These are phyloP conservation scores for Eciton burchellii DNA, from an alignment of 1,140 invertebrate species.

Conservation along the genomic window DNA sequence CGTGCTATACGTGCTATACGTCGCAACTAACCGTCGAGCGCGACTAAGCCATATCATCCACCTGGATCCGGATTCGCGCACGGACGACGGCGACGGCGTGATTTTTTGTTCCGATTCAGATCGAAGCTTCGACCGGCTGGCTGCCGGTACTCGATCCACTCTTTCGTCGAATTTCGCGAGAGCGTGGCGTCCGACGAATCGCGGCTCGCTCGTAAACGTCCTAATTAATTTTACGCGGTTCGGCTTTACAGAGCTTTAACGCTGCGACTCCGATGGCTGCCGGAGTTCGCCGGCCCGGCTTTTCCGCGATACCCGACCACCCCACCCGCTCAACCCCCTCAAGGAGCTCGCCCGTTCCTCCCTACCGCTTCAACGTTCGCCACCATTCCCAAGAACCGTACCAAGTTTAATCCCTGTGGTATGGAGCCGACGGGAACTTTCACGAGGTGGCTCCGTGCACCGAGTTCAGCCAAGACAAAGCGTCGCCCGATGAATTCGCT, in stretches of 20 bases:
- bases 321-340: not conserved
- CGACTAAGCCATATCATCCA: slow-evolving; percentile 53
- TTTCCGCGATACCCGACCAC: slow-evolving; percentile 38
- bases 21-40: slow-evolving; percentile 43
- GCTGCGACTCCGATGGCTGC: slow-evolving; percentile 9
- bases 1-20: slow-evolving; percentile 27
- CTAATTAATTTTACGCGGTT: slow-evolving; percentile 72
- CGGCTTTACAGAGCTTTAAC: slow-evolving; percentile 59
- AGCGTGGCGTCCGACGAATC: slow-evolving; percentile 2
- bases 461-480: slow-evolving; percentile 53
- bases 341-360: not conserved
- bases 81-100: not conserved
- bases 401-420: slow-evolving; percentile 61
- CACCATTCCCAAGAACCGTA: slow-evolving; percentile 26
- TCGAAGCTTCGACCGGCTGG: slow-evolving; percentile 3
- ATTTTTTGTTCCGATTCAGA: slow-evolving; percentile 26
- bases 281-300: slow-evolving; percentile 27
- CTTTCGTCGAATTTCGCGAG: slow-evolving; percentile 65
- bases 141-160: slow-evolving; percentile 60
- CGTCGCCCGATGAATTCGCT: not conserved
- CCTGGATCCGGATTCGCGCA: slow-evolving; percentile 20
- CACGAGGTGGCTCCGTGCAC: slow-evolving; percentile 20
- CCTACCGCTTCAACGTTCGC: not conserved
- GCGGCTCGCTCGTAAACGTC: slow-evolving; percentile 70
- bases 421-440: slow-evolving; percentile 50